Conservation (phyloP, 2,888 invertebrate species). For the Diarsia rubi region DNA sequence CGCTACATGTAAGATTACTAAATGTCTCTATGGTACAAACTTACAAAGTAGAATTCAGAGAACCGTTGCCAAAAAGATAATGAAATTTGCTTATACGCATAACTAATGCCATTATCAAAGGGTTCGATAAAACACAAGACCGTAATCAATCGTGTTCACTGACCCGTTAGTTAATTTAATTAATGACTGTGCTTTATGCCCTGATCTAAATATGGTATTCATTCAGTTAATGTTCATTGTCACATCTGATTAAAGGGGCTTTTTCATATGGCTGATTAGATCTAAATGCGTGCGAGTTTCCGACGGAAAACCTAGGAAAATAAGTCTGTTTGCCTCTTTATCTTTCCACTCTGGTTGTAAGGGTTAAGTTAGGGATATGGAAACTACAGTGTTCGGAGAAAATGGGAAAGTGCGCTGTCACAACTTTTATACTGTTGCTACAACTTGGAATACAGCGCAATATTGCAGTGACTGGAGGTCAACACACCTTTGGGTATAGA, state of each 20-base stretch:
- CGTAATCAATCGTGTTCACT: constrained; percentile 63
- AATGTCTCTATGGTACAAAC: constrained; percentile 19
- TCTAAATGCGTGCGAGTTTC: constrained; percentile 34
- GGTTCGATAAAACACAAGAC: constrained; percentile 55
- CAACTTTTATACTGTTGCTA: constrained; percentile 36
- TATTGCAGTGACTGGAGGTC: constrained; percentile 45
- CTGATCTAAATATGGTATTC: constrained; percentile 61
- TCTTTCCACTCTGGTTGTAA: constrained; percentile 44
- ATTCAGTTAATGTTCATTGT: constrained; percentile 52
- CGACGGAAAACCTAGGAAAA: constrained; percentile 8
- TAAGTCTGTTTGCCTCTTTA: constrained; percentile 30
- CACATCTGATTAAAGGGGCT: constrained; percentile 52
- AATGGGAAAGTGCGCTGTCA: constrained; percentile 47
- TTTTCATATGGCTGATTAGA: constrained; percentile 32
- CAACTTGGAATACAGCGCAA: constrained; percentile 43
- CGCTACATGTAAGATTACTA: constrained; percentile 31
- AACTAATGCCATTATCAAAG: constrained; percentile 61
- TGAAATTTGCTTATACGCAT: constrained; percentile 56
- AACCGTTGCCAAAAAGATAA: constrained; percentile 61
- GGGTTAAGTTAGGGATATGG: constrained; percentile 30
- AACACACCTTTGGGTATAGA: constrained; percentile 41
- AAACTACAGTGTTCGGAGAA: constrained; percentile 28
- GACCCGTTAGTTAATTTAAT: constrained; percentile 64
- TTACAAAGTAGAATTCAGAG: constrained; percentile 19
- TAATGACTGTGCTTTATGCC: constrained; percentile 58